Evolutionary conservation across 2,797 vertebrate species (phyloP), one percentile per base, ranked within the genome.

Genomic region (Furcifer pardalis): DNA sequence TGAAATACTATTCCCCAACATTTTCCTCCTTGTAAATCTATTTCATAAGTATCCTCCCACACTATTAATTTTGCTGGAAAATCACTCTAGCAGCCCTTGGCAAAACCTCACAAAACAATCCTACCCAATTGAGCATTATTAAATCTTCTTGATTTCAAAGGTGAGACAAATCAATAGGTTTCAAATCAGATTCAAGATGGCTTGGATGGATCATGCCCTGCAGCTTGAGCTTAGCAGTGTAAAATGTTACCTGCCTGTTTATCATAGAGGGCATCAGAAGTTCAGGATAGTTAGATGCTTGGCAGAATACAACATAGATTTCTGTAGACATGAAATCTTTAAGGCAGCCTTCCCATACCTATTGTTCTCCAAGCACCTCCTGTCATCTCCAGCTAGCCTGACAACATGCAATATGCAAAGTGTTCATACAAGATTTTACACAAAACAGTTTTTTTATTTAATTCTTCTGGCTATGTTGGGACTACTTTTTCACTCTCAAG

Each of bases 51-150:
- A 73, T 4, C 46, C 30, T 83, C 83, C 83, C 35, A 4, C 81
- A 92, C 86, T 10, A 82, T 86, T 59, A n/a, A 78, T 84, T n/a
- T 86, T 82, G 83, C 40, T 74, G 59, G 37, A 68, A 37, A 89
- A 86, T 78, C 44, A 71, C 79, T 69, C 9, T 42, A 35, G 35
- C 27, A 69, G 49, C 32, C 25, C 44, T 74, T 25, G 77, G 7
- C 25, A 3, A 37, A 62, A 77, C 40, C 35, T n/a, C 25, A 35
- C 52, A 86, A 77, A 37, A 15, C 5, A 13, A 72, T 79, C 42
- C 27, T 40, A 19, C 6, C 6, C 19, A 25, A 10, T 30, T 62
- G 30, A 69, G 17, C n/a, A 30, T 7, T 56, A 35, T 42, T 46
- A 62, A 66, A 65, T 68, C 46, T 76, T 35, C 1, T 40, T 77